Evolutionary conservation across 2,797 vertebrate species (phyloP).

Genomic region (Lithobates sylvaticus): DNA sequence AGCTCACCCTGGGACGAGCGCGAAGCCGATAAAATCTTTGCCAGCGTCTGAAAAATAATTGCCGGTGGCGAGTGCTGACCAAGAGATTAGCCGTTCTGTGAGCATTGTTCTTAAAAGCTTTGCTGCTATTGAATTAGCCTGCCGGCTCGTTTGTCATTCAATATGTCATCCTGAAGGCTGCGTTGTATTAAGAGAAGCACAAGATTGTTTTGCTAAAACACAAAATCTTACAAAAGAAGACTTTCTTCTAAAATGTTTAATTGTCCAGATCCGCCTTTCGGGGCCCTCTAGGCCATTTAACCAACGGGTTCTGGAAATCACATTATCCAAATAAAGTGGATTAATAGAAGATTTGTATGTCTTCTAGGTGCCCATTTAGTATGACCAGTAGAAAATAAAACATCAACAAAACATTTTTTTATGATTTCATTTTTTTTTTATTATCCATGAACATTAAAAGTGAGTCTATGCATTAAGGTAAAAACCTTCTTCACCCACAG

Average conservation of each 20-base stretch:
- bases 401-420: no score
- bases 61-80: conserved; percentile 42
- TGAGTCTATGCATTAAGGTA: no score
- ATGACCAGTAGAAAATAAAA: no score
- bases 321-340: no score
- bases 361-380: no score
- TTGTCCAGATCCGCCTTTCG: background rate
- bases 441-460: no score
- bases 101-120: conserved; percentile 51
- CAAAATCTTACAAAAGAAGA: background rate
- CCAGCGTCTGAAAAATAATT: conserved; percentile 46
- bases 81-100: conserved; percentile 40
- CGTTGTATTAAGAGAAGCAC: conserved; percentile 11
- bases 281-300: background rate
- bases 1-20: conserved; percentile 33
- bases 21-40: conserved; percentile 38
- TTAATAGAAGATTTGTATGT: no score
- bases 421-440: no score
- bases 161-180: conserved; percentile 45
- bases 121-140: conserved; percentile 45
- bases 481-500: no score
- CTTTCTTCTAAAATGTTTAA: background rate
- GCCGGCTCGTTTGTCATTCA: conserved; percentile 50
- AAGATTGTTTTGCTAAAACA: background rate
- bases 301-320: background rate